Evolutionary conservation across 2,113 vertebrate genomes (phyloP).

Genomic region (Cynopterus brachyotis): DNA sequence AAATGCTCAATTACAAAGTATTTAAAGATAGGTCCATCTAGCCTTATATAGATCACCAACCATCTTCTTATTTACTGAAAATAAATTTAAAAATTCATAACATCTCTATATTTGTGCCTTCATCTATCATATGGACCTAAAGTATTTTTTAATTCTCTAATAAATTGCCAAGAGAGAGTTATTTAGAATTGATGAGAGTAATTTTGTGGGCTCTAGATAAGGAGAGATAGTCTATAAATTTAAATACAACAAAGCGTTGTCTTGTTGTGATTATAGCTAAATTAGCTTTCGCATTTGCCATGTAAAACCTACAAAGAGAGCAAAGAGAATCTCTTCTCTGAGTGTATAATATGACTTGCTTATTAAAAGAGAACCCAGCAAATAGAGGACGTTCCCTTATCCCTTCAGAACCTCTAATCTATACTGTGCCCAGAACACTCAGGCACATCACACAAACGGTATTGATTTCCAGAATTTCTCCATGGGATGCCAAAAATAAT

Average conservation of each 20-base stretch:
- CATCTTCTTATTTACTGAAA: not conserved
- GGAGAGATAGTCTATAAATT: not conserved
- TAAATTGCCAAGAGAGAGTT: not conserved
- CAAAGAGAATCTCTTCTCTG: not conserved
- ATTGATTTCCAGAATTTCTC: constrained; percentile 85
- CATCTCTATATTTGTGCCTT: not conserved
- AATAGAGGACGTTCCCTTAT: not conserved
- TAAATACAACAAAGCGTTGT: not conserved
- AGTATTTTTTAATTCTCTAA: not conserved
- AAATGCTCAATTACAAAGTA: not conserved
- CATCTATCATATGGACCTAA: not conserved
- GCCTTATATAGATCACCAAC: not conserved
- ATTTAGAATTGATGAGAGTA: not conserved
- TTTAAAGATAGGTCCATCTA: not conserved
- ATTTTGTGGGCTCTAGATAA: not conserved
- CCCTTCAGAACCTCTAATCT: constrained; percentile 56
- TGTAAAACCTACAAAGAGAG: constrained; percentile 16
- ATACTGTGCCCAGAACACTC: constrained; percentile 49
- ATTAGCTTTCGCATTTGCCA: not conserved
- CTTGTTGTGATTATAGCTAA: not conserved
- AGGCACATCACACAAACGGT: constrained; percentile 62
- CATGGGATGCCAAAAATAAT: constrained; percentile 85
- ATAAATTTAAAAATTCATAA: not conserved
- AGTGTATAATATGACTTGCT: not conserved
- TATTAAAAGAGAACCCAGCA: not conserved